Conservation (phyloP, 2,797 vertebrate species). For the Sitta carolinensis region DNA sequence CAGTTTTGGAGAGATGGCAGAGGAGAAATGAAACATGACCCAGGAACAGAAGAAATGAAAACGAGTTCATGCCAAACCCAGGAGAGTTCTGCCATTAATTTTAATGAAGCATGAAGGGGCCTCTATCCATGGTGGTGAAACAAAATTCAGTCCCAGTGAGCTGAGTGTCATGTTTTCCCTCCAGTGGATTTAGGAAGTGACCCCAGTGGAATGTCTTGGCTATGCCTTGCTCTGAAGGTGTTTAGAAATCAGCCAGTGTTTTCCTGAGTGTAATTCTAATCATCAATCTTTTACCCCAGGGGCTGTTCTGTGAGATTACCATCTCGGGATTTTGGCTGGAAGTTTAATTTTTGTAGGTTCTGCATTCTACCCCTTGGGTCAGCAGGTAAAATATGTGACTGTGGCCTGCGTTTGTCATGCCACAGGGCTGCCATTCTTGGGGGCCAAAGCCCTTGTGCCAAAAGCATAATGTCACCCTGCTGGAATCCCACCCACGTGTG, state of each 20-base stretch:
- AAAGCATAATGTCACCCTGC: conserved; percentile 39
- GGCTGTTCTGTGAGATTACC: neutral
- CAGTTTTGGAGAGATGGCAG: neutral
- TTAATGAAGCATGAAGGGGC: neutral
- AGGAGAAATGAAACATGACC: conserved; percentile 20
- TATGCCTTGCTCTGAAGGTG: neutral
- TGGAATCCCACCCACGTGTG: conserved; percentile 54
- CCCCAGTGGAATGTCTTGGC: neutral
- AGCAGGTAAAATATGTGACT: conserved; percentile 30
- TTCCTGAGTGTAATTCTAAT: neutral
- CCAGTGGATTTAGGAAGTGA: neutral
- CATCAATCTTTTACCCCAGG: neutral
- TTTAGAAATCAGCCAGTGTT: neutral
- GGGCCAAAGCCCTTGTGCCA: neutral
- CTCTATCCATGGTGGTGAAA: neutral
- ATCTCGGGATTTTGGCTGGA: neutral
- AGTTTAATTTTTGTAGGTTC: neutral
- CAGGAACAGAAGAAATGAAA: neutral
- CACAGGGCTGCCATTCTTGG: conserved; percentile 14
- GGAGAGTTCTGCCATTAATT: neutral
- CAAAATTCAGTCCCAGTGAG: neutral
- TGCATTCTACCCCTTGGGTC: conserved; percentile 51
- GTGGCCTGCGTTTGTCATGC: conserved; percentile 17
- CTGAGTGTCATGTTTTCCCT: neutral
- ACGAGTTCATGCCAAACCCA: neutral